Conservation (phyloP, 1,140 invertebrate genomes). For the Cyclina sinensis region DNA sequence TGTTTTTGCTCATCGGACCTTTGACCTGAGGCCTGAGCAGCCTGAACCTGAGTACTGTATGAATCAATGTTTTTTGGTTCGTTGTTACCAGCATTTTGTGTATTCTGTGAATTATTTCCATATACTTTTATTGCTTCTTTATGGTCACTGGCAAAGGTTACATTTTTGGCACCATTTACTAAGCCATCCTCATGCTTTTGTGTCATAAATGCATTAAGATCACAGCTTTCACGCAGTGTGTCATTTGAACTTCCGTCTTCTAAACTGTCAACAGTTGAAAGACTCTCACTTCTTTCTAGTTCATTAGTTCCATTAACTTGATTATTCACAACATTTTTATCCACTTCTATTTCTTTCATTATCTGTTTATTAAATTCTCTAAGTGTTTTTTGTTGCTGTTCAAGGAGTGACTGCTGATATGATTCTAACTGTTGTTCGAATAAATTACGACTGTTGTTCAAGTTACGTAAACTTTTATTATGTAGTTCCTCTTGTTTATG, state of each 20-base stretch:
- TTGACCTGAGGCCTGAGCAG: not conserved
- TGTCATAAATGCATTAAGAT: conserved; percentile 45
- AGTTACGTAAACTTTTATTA: conserved; percentile 77
- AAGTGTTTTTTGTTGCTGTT: conserved; percentile 80
- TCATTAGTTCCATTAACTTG: conserved; percentile 37
- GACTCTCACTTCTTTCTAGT: conserved; percentile 71
- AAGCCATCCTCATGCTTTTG: conserved; percentile 30
- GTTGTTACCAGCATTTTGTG: not conserved
- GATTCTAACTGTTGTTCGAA: conserved; percentile 83
- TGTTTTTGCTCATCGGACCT: conserved; percentile 34
- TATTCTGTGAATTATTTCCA: conserved; percentile 25
- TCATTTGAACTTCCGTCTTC: conserved; percentile 68
- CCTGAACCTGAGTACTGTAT: conserved; percentile 45
- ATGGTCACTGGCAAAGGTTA: conserved; percentile 30
- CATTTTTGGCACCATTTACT: conserved; percentile 46
- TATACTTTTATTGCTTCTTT: conserved; percentile 24
- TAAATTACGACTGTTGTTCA: conserved; percentile 77
- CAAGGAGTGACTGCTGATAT: conserved; percentile 75
- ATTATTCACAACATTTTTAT: conserved; percentile 58
- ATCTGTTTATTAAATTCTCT: conserved; percentile 79
- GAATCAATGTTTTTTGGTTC: conserved; percentile 58
- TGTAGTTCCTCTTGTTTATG: conserved; percentile 72
- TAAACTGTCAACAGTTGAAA: conserved; percentile 79
- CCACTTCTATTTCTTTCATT: conserved; percentile 75
- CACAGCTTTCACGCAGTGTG: conserved; percentile 63